Conservation (phyloP, 2,888 invertebrate genomes). For the Masnerella sp. region DNA sequence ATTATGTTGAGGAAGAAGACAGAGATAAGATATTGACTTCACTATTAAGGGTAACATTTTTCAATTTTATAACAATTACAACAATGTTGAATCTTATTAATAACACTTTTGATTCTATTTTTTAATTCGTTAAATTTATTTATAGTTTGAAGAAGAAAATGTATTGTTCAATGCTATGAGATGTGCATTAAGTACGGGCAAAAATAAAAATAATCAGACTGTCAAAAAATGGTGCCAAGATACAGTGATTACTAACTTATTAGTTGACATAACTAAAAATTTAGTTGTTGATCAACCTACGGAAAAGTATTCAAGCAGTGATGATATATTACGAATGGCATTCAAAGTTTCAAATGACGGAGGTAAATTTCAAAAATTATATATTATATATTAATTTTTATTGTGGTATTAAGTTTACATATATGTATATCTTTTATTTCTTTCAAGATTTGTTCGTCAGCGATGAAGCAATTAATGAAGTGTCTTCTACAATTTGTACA, state of each 20-base stretch:
- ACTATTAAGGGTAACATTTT: slow-evolving; percentile 81
- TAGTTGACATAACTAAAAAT: slow-evolving; percentile 74
- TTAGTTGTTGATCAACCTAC: slow-evolving; percentile 62
- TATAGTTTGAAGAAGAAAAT: slow-evolving; percentile 65
- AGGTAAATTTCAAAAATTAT: slow-evolving; percentile 65
- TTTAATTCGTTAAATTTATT: slow-evolving; percentile 45
- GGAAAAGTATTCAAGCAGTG: slow-evolving; percentile 61
- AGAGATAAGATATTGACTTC: slow-evolving; percentile 80
- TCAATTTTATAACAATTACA: no score
- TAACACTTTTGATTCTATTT: no score
- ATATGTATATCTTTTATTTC: neutral
- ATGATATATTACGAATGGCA: slow-evolving; percentile 66
- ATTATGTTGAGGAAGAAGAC: slow-evolving; percentile 79
- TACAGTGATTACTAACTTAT: slow-evolving; percentile 75
- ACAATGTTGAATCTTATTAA: no score
- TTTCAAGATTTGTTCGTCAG: slow-evolving; percentile 76
- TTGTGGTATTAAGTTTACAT: no score
- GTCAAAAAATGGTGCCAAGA: slow-evolving; percentile 79
- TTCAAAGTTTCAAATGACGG: slow-evolving; percentile 72
- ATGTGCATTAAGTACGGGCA: slow-evolving; percentile 77
- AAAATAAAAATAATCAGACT: slow-evolving; percentile 74
- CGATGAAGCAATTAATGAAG: slow-evolving; percentile 73
- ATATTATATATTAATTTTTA: no score
- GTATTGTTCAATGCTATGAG: slow-evolving; percentile 66
- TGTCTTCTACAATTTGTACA: slow-evolving; percentile 76